phyloP scores from a whole-genome alignment of 2,113 vertebrate species.

The Excalfactoria chinensis region DNA sequence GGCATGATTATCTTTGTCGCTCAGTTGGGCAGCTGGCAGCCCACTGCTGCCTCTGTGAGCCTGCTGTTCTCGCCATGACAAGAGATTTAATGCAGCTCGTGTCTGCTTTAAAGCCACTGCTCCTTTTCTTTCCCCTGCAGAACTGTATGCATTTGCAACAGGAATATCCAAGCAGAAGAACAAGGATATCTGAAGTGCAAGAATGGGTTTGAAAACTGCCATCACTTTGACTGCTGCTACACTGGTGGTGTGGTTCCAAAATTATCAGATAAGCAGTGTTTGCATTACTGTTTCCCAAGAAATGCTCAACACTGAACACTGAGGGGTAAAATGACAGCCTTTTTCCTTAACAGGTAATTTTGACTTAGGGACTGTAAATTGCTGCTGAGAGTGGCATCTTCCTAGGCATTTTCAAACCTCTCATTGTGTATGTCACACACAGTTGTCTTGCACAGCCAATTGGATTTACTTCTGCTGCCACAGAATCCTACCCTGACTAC shows the following conservation, averaged over 20 bases:
- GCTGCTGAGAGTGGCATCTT: neutral
- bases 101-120: rapidly evolving
- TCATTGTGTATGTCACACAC: neutral
- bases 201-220: neutral
- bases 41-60: neutral
- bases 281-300: neutral
- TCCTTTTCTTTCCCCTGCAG: neutral
- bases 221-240: rapidly evolving
- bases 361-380: neutral
- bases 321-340: neutral
- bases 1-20: neutral
- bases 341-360: neutral
- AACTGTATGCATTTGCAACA: rapidly evolving
- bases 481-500: neutral
- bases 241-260: neutral
- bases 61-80: neutral
- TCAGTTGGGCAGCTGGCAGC: neutral
- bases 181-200: neutral
- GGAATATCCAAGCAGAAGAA: neutral
- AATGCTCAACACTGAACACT: neutral
- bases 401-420: neutral
- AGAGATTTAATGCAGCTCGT: rapidly evolving
- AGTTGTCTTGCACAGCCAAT: neutral
- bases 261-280: neutral
- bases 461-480: neutral